Conservation (phyloP, 2,113 vertebrate species). For the Neofelis nebulosa region DNA sequence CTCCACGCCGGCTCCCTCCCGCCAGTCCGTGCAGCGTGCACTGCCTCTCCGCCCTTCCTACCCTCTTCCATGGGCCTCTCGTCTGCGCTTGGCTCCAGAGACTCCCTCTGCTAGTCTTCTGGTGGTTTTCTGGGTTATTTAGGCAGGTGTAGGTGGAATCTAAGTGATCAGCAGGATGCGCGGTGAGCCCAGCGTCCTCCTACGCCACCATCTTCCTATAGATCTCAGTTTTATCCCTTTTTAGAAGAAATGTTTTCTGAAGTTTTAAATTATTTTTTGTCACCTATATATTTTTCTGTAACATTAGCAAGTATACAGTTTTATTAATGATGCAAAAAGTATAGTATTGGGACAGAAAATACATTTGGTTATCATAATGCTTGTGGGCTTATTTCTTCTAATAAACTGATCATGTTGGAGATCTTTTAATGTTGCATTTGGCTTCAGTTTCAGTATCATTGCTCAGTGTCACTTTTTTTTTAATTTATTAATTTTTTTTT, state of each 20-base stretch:
- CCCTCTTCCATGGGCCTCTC: no score
- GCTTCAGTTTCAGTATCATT: slow-evolving; percentile 41
- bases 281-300: background rate
- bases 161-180: no score
- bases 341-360: background rate
- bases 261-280: background rate
- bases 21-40: no score
- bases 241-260: background rate
- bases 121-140: no score
- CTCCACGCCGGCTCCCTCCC: rapidly evolving
- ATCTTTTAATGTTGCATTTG: slow-evolving; percentile 15
- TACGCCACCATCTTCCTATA: no score
- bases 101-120: no score
- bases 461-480: background rate
- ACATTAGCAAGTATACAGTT: background rate
- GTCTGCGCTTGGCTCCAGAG: no score
- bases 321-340: slow-evolving; percentile 24
- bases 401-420: background rate
- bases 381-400: slow-evolving; percentile 41
- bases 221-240: background rate
- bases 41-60: no score
- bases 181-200: no score
- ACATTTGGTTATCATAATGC: background rate
- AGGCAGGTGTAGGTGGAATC: no score
- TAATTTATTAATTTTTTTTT: no score